A percentile compares a stretch with the other conserved stretches of the same genome.
Evolutionary conservation across 2,113 vertebrate species (phyloP).

Genomic region (Carassius gibelio): DNA sequence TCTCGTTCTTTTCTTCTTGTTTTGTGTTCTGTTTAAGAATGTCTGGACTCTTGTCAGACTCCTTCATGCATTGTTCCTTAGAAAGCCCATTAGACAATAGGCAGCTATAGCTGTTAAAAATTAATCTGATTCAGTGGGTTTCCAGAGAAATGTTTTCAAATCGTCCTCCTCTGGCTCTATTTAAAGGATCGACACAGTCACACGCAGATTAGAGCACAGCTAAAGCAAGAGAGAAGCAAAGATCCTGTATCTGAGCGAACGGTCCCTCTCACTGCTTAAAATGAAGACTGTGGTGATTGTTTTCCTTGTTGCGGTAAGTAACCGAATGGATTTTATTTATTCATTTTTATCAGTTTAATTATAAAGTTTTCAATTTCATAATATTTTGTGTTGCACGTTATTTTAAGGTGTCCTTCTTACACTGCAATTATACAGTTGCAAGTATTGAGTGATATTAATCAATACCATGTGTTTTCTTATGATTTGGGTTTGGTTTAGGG

Average conservation of each 20-base stretch:
- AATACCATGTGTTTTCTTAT: not conserved
- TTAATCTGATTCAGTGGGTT: not conserved
- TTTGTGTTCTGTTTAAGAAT: not conserved
- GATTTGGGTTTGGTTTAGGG: not conserved
- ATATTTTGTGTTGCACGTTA: not conserved
- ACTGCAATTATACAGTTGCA: too few relatives aligned
- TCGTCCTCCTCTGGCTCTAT: not conserved
- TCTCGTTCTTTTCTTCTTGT: not conserved
- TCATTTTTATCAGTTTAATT: too few relatives aligned
- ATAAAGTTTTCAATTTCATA: not conserved
- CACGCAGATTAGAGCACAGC: not conserved
- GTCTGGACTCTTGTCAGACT: not conserved
- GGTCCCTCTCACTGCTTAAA: not conserved
- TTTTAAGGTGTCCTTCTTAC: too few relatives aligned
- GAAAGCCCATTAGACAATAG: not conserved
- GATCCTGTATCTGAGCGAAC: not conserved
- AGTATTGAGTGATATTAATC: not conserved
- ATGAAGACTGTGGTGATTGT: constrained; percentile 5
- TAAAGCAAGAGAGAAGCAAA: not conserved
- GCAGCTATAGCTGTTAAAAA: not conserved
- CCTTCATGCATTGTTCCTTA: not conserved
- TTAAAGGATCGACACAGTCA: not conserved
- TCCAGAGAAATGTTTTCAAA: not conserved
- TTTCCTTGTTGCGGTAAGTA: constrained; percentile 19
- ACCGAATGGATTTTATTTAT: not conserved